phyloP scores from a whole-genome alignment of 2,113 vertebrate species.

The Ascaphus truei region DNA sequence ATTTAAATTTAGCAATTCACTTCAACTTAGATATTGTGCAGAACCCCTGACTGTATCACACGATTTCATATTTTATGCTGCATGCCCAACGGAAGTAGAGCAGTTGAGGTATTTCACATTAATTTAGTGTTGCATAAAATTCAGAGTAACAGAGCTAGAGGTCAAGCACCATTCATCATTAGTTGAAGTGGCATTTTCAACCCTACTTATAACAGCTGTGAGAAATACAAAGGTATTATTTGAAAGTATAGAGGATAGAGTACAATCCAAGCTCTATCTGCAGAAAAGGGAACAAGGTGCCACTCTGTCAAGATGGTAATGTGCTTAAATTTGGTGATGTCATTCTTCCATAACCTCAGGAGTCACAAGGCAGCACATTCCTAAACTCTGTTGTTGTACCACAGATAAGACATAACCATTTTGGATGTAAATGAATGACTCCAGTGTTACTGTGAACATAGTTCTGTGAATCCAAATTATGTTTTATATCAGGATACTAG shows the following conservation, averaged over 20 bases:
- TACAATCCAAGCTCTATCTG: slow-evolving; percentile 81
- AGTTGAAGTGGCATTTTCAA: slow-evolving; percentile 93
- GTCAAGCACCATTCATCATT: slow-evolving; percentile 98
- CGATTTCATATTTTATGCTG: slow-evolving; percentile 50
- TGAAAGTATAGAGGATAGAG: slow-evolving; percentile 66
- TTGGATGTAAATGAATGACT: slow-evolving; percentile 85
- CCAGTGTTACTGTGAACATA: slow-evolving; percentile 78
- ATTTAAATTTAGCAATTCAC: slow-evolving; percentile 61
- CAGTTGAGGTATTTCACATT: slow-evolving; percentile 68
- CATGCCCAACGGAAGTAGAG: slow-evolving; percentile 58
- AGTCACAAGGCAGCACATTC: slow-evolving; percentile 92
- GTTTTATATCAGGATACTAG: slow-evolving; percentile 95
- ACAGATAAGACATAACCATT: slow-evolving; percentile 81
- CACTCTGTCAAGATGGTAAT: slow-evolving; percentile 90
- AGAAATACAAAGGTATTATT: slow-evolving; percentile 82
- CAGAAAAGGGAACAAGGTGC: slow-evolving; percentile 86
- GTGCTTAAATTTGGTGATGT: slow-evolving; percentile 86
- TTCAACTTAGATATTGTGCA: slow-evolving; percentile 57
- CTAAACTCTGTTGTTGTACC: slow-evolving; percentile 72
- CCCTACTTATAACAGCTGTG: slow-evolving; percentile 84
- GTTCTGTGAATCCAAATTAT: slow-evolving; percentile 85
- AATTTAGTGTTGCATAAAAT: slow-evolving; percentile 78
- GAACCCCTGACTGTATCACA: slow-evolving; percentile 56
- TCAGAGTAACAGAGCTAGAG: slow-evolving; percentile 72
- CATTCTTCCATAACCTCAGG: slow-evolving; percentile 75